These are phyloP conservation scores for Mylabris sibirica DNA, from an alignment of 2,888 invertebrate genomes.

Conservation along the genomic window DNA sequence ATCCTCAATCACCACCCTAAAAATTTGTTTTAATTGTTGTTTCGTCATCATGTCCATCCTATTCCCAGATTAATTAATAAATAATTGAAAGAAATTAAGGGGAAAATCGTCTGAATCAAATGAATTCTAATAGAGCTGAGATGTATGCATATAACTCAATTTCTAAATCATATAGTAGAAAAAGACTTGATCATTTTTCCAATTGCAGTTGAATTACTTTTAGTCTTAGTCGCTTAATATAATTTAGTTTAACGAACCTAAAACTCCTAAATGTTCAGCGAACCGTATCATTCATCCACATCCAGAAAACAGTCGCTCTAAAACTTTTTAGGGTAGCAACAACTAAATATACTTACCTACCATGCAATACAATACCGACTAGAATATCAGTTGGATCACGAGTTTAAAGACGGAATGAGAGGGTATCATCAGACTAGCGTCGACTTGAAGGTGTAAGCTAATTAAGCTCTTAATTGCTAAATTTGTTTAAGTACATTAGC, in stretches of 20 bases:
- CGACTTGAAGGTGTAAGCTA: constrained; percentile 35
- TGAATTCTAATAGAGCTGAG: constrained; percentile 15
- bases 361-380: constrained; percentile 46
- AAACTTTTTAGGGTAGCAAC: constrained; percentile 40
- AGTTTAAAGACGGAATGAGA: constrained; percentile 21
- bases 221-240: constrained; percentile 27
- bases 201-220: constrained; percentile 26
- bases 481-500: constrained; percentile 40
- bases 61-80: constrained; percentile 4
- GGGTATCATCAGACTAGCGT: constrained; percentile 22
- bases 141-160: constrained; percentile 3
- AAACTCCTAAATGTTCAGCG: constrained; percentile 46
- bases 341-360: constrained; percentile 50
- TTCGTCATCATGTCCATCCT: not conserved
- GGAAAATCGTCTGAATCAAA: constrained; percentile 10
- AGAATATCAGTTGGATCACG: constrained; percentile 18
- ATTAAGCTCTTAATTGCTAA: constrained; percentile 40
- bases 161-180: not conserved
- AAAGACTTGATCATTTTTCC: constrained; percentile 14
- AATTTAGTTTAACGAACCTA: constrained; percentile 36
- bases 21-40: not conserved
- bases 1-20: not conserved
- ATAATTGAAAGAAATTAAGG: not conserved
- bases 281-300: constrained; percentile 47
- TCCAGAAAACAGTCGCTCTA: constrained; percentile 39